Conservation (phyloP, 2,888 invertebrate genomes). For the Phragmatobia fuliginosa region DNA sequence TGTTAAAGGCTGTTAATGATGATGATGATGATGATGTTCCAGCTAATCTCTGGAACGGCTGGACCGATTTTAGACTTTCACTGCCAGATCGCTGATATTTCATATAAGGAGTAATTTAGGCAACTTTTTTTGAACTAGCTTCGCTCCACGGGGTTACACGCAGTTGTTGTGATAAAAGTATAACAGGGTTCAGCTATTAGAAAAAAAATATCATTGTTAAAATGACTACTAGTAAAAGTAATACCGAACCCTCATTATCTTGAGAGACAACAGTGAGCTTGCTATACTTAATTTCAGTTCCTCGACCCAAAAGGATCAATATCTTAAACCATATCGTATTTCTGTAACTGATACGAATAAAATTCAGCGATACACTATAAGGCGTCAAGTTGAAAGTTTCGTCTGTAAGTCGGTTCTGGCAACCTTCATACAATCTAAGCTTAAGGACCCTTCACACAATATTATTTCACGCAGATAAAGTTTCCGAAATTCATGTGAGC, state of each 20-base stretch:
- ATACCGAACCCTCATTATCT: background rate
- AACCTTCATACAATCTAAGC: constrained; percentile 30
- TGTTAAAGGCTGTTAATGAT: no score
- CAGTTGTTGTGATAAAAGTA: no score
- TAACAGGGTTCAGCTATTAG: no score
- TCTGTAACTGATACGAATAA: constrained; percentile 10
- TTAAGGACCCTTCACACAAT: constrained; percentile 1
- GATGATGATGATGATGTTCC: no score
- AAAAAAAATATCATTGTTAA: no score
- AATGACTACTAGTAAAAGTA: no score
- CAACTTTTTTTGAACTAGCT: no score
- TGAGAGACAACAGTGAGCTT: background rate
- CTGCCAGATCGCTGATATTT: no score
- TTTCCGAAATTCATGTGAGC: background rate
- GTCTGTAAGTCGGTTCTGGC: background rate
- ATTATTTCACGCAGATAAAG: background rate
- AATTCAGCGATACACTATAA: background rate
- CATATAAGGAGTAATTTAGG: no score
- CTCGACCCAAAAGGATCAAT: constrained; percentile 9
- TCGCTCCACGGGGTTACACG: no score
- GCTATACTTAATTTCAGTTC: background rate
- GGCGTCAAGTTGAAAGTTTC: constrained; percentile 15
- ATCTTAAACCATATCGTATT: constrained; percentile 13
- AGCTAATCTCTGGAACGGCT: no score
- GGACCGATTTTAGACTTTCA: no score